Evolutionary conservation across 2,888 invertebrate species (phyloP), one percentile per base, ranked within the genome.

Genomic region (Heliothis peltigera): DNA sequence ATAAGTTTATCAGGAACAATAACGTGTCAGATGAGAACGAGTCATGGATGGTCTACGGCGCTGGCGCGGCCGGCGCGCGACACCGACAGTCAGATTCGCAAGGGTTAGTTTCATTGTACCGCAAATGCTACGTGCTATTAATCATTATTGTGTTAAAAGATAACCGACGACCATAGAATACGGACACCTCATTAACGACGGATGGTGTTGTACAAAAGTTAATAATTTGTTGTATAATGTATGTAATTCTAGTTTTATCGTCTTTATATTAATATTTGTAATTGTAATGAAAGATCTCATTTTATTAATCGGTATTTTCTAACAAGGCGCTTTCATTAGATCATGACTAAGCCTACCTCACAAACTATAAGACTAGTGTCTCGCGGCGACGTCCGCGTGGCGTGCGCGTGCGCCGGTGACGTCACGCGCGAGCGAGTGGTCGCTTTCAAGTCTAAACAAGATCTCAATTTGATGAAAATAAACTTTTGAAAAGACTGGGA

Each of bases 311-410:
- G 95, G 95, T 95, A 95, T 94, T 95, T 94, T 93, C 91, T 95
- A 94, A 95, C 95, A 94, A 94, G 95, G 94, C 94, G 94, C 94
- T 94, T 92, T 94, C 94, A 94, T 94, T 93, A 93, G 91, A 94
- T 93, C 95, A 94, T 95, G 95, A 95, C 94, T 94, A 92, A 91
- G 95, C 95, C 94, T 95, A 95, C 95, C 95, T 95, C 95, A 95
- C 93, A 93, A 92, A 91, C 91, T 91, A 89, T 89, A 89, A 88
- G 94, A 91, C 92, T 89, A 84, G 87, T 79, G 88, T 79, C 84
- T 85, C 85, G 87, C 80, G 77, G 76, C 79, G 81, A 70, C 81
- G 77, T 67, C 74, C 80, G 69, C 59, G 69, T 66, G 54, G 66
- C 70, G 55, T 44, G 75, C 63, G 72, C 65, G 64, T 44, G 69